Conservation (phyloP, 1,140 invertebrate species). For the Orussus abietinus region DNA sequence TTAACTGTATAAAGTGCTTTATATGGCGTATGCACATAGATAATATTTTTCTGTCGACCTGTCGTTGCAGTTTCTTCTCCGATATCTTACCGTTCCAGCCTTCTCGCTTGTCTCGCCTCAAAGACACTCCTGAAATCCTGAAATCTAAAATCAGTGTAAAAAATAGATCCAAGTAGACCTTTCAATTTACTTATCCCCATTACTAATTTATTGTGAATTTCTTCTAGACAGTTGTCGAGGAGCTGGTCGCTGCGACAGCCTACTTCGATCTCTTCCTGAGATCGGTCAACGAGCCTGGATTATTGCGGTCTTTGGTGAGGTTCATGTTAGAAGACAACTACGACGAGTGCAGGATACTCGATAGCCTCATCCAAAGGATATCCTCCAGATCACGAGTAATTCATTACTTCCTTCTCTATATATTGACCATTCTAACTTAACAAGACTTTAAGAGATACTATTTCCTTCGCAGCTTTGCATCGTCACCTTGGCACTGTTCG, state of each 20-base stretch:
- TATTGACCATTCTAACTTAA: constrained; percentile 5
- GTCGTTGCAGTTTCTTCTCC: too few relatives aligned
- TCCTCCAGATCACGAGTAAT: constrained; percentile 67
- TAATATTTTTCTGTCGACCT: too few relatives aligned
- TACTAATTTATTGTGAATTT: too few relatives aligned
- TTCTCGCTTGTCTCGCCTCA: too few relatives aligned
- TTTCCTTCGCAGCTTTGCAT: constrained; percentile 72
- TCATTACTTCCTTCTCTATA: constrained; percentile 14
- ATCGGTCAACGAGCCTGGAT: constrained; percentile 78
- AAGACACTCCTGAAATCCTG: too few relatives aligned
- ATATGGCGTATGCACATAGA: too few relatives aligned
- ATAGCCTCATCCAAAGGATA: constrained; percentile 72
- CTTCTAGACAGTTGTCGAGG: constrained; percentile 73
- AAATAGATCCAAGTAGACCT: too few relatives aligned
- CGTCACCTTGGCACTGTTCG: constrained; percentile 85
- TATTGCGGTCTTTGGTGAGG: constrained; percentile 77
- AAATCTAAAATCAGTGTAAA: too few relatives aligned
- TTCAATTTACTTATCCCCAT: too few relatives aligned
- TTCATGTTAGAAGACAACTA: constrained; percentile 84
- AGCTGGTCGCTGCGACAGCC: constrained; percentile 85
- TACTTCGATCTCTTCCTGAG: constrained; percentile 88
- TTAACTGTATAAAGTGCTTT: too few relatives aligned
- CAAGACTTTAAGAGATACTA: constrained; percentile 9
- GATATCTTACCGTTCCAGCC: too few relatives aligned
- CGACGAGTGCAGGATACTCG: constrained; percentile 74